Base-by-base conservation (phyloP, 2,113 vertebrate species). In the Larimichthys polyactis region DNA sequence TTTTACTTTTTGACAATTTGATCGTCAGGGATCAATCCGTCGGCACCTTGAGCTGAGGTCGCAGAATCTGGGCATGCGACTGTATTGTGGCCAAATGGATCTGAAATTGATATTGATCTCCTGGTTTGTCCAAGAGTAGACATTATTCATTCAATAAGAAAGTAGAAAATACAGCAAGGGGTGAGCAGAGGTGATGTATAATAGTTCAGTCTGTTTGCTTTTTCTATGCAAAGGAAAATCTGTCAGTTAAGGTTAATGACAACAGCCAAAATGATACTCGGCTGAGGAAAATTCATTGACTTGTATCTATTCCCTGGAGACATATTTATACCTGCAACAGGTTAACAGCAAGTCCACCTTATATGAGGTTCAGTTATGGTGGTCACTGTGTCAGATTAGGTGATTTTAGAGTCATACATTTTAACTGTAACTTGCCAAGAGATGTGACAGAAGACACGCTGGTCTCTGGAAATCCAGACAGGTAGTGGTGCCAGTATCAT, bases 41-140 rank as follows among this genome's bases (percentile, higher is more conserved):
- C 81, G 87, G 73, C 81, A 68, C 70, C 76, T 51, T 14, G n/a
- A 63, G 62, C 43, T 15, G 78, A 72, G 84, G 80, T 78, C 32
- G 44, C 51, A 44, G 76, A 20, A 20, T 73, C 78, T 24, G 52
- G 57, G 29, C 72, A 59, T 69, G 64, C 6, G 27, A 76, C 85
- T 84, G 83, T 81, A 80, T 82, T 79, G 79, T 71, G 74, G 69
- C 79, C 69, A 86, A 87, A 88, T 86, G 65, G 84, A 89, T 85
- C 65, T 82, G 79, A 82, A 83, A 90, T 91, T 85, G 83, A 78
- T 86, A 93, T 92, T 59, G 92, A 93, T 91, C 78, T 48, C 69
- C 80, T 79, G 70, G 65, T 87, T 87, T 81, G 66, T 62, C 54
- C 64, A 43, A 32, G 75, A 83, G 89, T 71, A 57, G 73, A 70